Evolutionary conservation across 2,113 vertebrate genomes (phyloP).

Genomic region (Ptilorrhoa leucosticta): DNA sequence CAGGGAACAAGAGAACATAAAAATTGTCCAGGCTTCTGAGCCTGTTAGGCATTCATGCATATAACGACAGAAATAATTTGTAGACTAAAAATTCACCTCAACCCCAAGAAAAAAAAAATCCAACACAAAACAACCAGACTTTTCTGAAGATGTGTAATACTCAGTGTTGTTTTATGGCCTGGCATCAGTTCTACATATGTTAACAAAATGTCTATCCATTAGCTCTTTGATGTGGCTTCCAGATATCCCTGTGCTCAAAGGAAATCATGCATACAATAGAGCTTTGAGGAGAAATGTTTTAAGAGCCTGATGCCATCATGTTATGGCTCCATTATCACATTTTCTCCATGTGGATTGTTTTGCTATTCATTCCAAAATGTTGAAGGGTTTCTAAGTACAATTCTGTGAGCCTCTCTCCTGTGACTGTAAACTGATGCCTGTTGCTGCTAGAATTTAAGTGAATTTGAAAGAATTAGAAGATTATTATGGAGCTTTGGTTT

Average conservation of each 20-base stretch:
- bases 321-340: constrained; percentile 21
- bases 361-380: neutral
- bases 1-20: constrained; percentile 19
- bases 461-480: neutral
- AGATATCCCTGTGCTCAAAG: constrained; percentile 17
- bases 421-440: neutral
- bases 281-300: constrained; percentile 20
- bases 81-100: neutral
- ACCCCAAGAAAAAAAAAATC: neutral
- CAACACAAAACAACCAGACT: neutral
- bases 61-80: neutral
- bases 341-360: constrained; percentile 16
- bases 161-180: constrained; percentile 43
- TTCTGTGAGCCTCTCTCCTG: neutral
- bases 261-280: constrained; percentile 28
- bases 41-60: neutral
- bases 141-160: neutral
- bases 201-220: constrained; percentile 49
- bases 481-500: neutral
- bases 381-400: neutral
- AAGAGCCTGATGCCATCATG: neutral
- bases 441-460: neutral
- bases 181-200: constrained; percentile 48
- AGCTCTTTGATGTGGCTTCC: constrained; percentile 50
- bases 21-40: constrained; percentile 13